Evolutionary conservation across 1,140 invertebrate genomes (phyloP).

Genomic region (Macrostomum lignano): DNA sequence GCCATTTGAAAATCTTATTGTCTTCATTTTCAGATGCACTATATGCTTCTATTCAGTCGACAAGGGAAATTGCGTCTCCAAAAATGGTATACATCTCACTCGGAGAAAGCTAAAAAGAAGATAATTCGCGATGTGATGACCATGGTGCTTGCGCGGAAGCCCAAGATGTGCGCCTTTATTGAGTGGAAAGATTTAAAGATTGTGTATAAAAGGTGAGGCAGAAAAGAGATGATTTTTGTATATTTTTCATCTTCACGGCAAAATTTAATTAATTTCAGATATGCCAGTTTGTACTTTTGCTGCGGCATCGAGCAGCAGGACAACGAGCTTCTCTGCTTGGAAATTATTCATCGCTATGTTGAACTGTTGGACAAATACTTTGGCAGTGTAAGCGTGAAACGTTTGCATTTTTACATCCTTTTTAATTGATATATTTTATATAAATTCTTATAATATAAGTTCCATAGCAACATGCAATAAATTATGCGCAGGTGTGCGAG

Average conservation of each 20-base stretch:
- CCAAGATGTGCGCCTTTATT: constrained; percentile 98
- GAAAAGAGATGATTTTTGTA: background rate
- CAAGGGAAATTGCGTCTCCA: constrained; percentile 88
- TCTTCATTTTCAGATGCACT: constrained; percentile 46
- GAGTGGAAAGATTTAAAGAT: constrained; percentile 98
- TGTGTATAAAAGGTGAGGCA: constrained; percentile 69
- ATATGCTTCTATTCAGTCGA: constrained; percentile 88
- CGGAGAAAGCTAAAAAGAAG: constrained; percentile 57
- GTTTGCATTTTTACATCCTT: constrained; percentile 4
- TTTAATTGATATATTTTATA: constrained; percentile 9
- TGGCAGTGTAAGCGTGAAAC: constrained; percentile 7
- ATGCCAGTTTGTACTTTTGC: constrained; percentile 10
- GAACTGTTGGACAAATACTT: constrained; percentile 11
- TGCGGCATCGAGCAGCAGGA: constrained; percentile 9
- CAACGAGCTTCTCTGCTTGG: constrained; percentile 10
- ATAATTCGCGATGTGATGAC: constrained; percentile 90
- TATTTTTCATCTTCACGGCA: background rate
- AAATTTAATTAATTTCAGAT: constrained; percentile 6
- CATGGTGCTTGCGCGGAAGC: constrained; percentile 72
- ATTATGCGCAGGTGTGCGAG: constrained; percentile 12
- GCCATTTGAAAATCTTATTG: no score
- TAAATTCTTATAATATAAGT: no score
- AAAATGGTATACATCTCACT: constrained; percentile 62
- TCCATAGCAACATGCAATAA: no score
- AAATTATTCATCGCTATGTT: constrained; percentile 12